Evolutionary conservation across 2,797 vertebrate species (phyloP).

Genomic region (Acanthiza pusilla): DNA sequence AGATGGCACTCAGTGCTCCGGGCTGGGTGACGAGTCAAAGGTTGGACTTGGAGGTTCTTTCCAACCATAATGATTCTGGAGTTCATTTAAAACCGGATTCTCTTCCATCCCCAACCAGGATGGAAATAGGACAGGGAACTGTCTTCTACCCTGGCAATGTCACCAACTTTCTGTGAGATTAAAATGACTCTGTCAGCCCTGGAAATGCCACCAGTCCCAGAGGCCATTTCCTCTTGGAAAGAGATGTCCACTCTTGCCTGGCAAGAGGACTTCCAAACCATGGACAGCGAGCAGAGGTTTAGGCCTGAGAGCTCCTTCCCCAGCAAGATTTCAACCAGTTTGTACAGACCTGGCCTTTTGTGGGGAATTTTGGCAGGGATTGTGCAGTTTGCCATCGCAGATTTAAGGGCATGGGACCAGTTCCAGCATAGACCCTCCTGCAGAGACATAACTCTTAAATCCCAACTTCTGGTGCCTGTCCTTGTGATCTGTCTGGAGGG

Average conservation of each 20-base stretch:
- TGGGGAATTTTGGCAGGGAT: not conserved
- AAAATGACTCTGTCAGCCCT: not conserved
- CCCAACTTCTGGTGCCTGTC: not conserved
- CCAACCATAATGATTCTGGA: not conserved
- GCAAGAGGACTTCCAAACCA: not conserved
- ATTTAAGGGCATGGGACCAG: fast-evolving
- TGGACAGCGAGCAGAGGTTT: not conserved
- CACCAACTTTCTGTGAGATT: not conserved
- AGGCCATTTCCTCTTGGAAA: not conserved
- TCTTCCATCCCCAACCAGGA: not conserved
- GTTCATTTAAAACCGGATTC: not conserved
- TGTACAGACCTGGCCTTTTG: not conserved
- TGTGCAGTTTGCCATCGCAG: not conserved
- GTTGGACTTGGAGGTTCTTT: not conserved
- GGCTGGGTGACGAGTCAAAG: not conserved
- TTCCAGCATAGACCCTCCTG: not conserved
- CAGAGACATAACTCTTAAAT: not conserved
- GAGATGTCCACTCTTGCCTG: not conserved
- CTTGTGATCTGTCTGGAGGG: fast-evolving
- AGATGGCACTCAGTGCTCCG: not conserved
- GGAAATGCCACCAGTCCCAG: not conserved
- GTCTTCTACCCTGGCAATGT: not conserved
- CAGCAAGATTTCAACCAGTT: not conserved
- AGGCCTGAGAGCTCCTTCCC: not conserved
- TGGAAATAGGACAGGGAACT: not conserved